These are phyloP conservation scores for Bothrops jararaca DNA, from an alignment of 2,113 vertebrate genomes.

Conservation along the genomic window DNA sequence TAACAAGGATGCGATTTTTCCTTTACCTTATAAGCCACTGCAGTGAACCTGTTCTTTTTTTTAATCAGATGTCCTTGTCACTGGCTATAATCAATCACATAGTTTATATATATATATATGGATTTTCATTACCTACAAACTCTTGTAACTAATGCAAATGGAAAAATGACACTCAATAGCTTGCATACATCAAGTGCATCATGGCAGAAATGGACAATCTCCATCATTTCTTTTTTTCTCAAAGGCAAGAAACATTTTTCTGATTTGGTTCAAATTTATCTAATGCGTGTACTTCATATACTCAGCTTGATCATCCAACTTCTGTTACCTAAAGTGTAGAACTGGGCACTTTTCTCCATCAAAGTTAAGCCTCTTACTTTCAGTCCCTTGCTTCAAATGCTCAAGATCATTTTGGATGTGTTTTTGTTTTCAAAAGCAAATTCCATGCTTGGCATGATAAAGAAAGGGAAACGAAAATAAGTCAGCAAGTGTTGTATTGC, in stretches of 20 bases:
- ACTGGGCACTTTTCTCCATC: neutral
- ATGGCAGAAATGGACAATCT: neutral
- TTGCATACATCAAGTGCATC: neutral
- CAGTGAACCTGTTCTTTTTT: neutral
- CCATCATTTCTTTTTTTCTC: neutral
- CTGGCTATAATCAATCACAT: slow-evolving; percentile 12
- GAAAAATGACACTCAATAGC: neutral
- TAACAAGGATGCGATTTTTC: neutral
- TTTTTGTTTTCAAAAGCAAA: no score
- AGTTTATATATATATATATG: neutral
- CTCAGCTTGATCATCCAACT: neutral
- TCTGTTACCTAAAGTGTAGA: neutral
- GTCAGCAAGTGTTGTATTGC: no score
- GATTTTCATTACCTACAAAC: neutral
- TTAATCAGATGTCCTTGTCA: slow-evolving; percentile 16
- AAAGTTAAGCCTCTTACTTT: neutral
- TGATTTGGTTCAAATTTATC: neutral
- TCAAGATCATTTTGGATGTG: neutral
- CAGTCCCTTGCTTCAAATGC: neutral
- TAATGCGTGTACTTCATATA: neutral
- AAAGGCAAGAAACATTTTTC: neutral
- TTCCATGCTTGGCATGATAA: no score
- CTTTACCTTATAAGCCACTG: neutral
- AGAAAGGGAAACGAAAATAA: no score
- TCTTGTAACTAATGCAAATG: neutral